phyloP scores from a whole-genome alignment of 2,797 vertebrate genomes.

The Peromyscus eremicus region DNA sequence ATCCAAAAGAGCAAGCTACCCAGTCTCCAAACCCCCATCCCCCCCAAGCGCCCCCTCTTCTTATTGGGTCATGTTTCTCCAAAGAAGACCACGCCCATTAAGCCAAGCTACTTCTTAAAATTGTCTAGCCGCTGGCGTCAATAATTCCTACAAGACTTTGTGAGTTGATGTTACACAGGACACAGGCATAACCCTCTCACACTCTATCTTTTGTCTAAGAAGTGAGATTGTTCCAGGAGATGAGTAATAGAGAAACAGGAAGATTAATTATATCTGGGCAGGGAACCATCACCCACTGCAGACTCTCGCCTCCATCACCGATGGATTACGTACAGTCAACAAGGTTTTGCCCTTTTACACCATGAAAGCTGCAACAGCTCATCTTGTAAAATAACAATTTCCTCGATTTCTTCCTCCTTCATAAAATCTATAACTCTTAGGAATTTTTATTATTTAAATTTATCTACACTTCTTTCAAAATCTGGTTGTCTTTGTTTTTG shows the following conservation, averaged over 20 bases:
- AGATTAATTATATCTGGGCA: not conserved
- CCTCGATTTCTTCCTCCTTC: not conserved
- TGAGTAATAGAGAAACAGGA: not conserved
- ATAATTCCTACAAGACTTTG: too few species aligned
- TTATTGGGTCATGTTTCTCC: too few species aligned
- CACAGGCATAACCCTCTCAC: rapidly evolving
- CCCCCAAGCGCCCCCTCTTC: too few species aligned
- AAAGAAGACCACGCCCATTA: too few species aligned
- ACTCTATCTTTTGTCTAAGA: not conserved
- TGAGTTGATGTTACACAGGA: not conserved
- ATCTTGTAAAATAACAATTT: not conserved
- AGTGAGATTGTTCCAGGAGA: not conserved
- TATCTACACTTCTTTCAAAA: not conserved
- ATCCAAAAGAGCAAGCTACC: too few species aligned
- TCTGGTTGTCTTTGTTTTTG: not conserved
- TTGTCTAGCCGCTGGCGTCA: too few species aligned
- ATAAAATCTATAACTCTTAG: not conserved
- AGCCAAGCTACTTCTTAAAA: too few species aligned
- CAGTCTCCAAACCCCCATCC: too few species aligned
- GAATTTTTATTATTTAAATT: not conserved
- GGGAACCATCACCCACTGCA: not conserved
- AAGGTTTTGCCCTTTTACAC: not conserved
- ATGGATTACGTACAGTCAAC: not conserved
- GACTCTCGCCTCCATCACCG: not conserved
- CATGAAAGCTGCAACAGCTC: not conserved